Evolutionary conservation across 2,113 vertebrate genomes (phyloP).

Genomic region (Eonycteris spelaea): DNA sequence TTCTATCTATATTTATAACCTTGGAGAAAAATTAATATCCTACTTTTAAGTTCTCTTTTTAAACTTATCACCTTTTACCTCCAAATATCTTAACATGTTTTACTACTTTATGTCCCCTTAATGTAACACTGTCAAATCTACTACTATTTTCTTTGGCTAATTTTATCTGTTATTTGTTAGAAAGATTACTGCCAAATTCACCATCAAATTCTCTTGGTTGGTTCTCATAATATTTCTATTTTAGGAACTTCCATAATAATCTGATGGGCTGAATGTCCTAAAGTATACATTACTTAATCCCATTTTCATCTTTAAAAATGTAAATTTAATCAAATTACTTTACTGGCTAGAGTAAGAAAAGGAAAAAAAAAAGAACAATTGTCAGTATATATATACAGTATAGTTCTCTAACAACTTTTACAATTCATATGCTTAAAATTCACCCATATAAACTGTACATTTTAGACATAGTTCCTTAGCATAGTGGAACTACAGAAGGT

Average conservation of each 20-base stretch:
- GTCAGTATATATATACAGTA: background rate
- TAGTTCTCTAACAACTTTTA: background rate
- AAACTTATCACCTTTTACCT: background rate
- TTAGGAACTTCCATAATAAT: slow-evolving; percentile 49
- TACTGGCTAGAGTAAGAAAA: slow-evolving; percentile 4
- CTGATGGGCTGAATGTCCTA: background rate
- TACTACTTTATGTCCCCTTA: slow-evolving; percentile 56
- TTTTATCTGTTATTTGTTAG: slow-evolving; percentile 36
- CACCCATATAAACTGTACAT: background rate
- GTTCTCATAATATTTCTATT: slow-evolving; percentile 46
- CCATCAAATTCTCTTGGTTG: slow-evolving; percentile 43
- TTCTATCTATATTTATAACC: background rate
- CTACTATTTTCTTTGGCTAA: slow-evolving; percentile 55
- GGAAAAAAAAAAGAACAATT: background rate
- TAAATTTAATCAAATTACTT: background rate
- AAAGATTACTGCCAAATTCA: slow-evolving; percentile 30
- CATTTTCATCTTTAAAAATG: slow-evolving; percentile 44
- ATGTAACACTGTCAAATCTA: slow-evolving; percentile 4
- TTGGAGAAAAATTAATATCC: slow-evolving; percentile 18
- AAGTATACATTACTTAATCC: background rate
- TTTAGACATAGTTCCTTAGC: too few species aligned
- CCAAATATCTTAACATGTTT: slow-evolving; percentile 10
- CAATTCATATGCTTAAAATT: background rate
- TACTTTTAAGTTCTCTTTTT: slow-evolving; percentile 6
- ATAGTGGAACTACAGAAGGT: too few species aligned